Evolutionary conservation across 2,113 vertebrate species (phyloP).

Genomic region (Macrotis lagotis): DNA sequence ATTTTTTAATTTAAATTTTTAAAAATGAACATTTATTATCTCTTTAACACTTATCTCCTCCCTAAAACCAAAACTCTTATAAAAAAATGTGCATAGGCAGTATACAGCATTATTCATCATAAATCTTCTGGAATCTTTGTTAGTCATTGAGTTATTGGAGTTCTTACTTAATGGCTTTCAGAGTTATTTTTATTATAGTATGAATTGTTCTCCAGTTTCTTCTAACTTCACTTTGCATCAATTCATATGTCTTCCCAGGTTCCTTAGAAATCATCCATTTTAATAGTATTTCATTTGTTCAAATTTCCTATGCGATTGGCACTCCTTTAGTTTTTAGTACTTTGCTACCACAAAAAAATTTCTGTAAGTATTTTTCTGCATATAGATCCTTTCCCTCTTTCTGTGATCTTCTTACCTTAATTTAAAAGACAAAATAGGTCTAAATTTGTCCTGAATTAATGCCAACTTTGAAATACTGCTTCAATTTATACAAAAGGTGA

Average conservation of each 20-base stretch:
- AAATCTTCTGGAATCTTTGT: neutral
- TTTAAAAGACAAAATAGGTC: neutral
- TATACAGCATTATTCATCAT: neutral
- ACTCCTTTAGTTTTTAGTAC: neutral
- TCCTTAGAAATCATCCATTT: neutral
- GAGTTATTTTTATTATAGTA: too few species aligned
- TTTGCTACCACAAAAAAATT: neutral
- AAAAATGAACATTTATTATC: neutral
- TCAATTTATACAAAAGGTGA: neutral
- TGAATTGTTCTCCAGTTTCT: neutral
- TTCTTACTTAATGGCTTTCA: neutral
- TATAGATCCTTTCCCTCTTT: neutral
- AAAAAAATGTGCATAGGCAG: neutral
- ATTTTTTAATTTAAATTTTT: neutral
- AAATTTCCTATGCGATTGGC: neutral
- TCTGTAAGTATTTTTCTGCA: neutral
- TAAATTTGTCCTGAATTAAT: neutral
- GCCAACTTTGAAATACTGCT: neutral
- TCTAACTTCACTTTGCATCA: neutral
- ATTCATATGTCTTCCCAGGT: neutral
- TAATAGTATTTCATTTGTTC: neutral
- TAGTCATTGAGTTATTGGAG: neutral
- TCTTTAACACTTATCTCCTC: neutral
- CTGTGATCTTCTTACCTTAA: neutral
- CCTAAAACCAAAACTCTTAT: neutral